These are phyloP conservation scores for human (Homo sapiens) DNA, from an alignment of 2,113 vertebrate species.

Conservation along the genomic window GRCh38 chr20:8965001-8965500, in stretches of 20 bases:
- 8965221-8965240: not conserved
- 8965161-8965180: not conserved
- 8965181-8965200: not conserved
- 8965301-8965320: not conserved
- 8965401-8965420: conserved; percentile 52
- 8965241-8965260: not conserved
- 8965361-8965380: conserved; percentile 2
- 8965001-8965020: not conserved
- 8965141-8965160: not conserved
- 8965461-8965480: conserved; percentile 15
- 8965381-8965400: conserved; percentile 40
- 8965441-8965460: conserved; percentile 44
- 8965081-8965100: not conserved
- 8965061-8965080: accelerated
- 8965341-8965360: not conserved
- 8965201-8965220: not conserved
- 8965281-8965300: not conserved
- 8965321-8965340: not conserved
- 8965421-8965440: not conserved
- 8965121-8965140: not conserved
- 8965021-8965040: accelerated
- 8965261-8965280: not conserved
- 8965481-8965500: not conserved
- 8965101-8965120: not conserved
- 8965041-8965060: not conserved